Conservation (phyloP, 2,113 vertebrate genomes). For the Lasiurus cinereus region DNA sequence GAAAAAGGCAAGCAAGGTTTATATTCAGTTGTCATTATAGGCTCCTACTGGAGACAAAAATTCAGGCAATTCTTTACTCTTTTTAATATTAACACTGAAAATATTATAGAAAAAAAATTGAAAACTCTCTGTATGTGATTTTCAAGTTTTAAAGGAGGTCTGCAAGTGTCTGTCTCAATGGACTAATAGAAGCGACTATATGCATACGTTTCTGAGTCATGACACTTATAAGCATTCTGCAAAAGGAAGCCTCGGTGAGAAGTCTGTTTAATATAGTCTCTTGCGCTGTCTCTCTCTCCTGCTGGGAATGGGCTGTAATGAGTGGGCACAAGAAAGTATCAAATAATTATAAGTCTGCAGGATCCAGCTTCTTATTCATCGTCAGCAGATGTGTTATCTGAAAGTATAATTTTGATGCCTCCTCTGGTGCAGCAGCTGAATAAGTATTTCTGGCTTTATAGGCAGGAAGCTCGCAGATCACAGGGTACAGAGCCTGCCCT, state of each 20-base stretch:
- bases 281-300: neutral
- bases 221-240: neutral
- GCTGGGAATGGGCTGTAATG: conserved; percentile 24
- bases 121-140: neutral
- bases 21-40: neutral
- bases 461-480: conserved; percentile 18
- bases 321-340: conserved; percentile 45
- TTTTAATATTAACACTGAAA: neutral
- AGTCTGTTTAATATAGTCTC: neutral
- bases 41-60: neutral
- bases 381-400: conserved; percentile 48
- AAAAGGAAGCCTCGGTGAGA: neutral
- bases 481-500: neutral
- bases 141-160: neutral
- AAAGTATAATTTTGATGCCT: conserved; percentile 64
- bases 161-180: conserved; percentile 2
- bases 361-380: conserved; percentile 64
- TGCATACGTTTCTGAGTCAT: conserved; percentile 23
- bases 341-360: conserved; percentile 69
- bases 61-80: neutral
- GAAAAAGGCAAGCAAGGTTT: neutral
- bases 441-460: conserved; percentile 1
- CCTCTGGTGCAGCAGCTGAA: neutral
- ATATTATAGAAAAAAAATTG: neutral
- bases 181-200: neutral